phyloP scores from a whole-genome alignment of 1,140 invertebrate species.

The Atta cephalotes region DNA sequence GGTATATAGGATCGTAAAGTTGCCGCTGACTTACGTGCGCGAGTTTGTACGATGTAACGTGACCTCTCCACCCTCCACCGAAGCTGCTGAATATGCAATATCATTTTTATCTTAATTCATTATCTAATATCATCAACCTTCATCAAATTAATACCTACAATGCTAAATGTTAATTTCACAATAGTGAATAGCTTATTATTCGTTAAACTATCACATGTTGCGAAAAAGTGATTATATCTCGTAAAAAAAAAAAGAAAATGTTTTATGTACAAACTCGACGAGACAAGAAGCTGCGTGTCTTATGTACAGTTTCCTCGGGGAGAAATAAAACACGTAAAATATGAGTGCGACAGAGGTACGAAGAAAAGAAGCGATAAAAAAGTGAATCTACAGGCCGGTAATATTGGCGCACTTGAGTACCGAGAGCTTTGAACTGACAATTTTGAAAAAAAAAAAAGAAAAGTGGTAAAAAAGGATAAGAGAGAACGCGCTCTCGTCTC shows the following conservation, averaged over 20 bases:
- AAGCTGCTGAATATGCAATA: conserved; percentile 72
- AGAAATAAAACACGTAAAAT: conserved; percentile 74
- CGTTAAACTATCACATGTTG: neutral
- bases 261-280: neutral
- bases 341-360: conserved; percentile 72
- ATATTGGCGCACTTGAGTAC: conserved; percentile 21
- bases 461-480: neutral
- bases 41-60: conserved; percentile 63
- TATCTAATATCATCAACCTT: neutral
- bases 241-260: neutral
- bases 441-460: conserved; percentile 18
- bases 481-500: conserved; percentile 40
- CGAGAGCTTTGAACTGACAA: conserved; percentile 4
- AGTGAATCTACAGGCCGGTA: conserved; percentile 32
- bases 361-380: conserved; percentile 59
- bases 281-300: conserved; percentile 11
- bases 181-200: neutral
- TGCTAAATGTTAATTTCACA: neutral
- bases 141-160: neutral
- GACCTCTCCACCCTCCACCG: conserved; percentile 43
- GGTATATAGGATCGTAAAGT: conserved; percentile 83
- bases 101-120: conserved; percentile 59
- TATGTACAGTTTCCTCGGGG: conserved; percentile 74
- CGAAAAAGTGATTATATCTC: neutral
- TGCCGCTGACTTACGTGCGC: conserved; percentile 77